phyloP scores from a whole-genome alignment of 1,140 invertebrate genomes.

The Drosophila rufa region DNA sequence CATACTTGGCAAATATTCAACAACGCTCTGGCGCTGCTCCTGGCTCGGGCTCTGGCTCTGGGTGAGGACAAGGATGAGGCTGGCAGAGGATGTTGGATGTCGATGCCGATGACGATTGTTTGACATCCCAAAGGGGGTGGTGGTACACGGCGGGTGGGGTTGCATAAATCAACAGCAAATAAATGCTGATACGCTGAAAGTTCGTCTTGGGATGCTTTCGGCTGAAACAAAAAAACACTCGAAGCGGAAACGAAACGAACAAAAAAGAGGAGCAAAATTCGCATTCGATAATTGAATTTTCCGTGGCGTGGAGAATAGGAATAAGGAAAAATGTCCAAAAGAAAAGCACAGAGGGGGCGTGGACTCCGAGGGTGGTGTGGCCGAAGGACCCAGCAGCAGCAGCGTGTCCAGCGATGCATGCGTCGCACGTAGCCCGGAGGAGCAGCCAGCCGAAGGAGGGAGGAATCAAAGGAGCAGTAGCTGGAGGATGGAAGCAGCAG shows the following conservation, averaged over 20 bases:
- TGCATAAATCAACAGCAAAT: conserved; percentile 84
- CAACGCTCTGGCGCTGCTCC: conserved; percentile 22
- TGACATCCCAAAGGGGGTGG: conserved; percentile 28
- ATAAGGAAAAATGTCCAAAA: conserved; percentile 44
- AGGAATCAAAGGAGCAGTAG: conserved; percentile 33
- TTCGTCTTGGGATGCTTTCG: conserved; percentile 71
- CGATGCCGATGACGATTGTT: conserved; percentile 48
- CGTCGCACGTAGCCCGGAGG: conserved; percentile 76
- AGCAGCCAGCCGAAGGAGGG: conserved; percentile 45
- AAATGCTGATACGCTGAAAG: conserved; percentile 84
- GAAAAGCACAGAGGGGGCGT: conserved; percentile 17
- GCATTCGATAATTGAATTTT: conserved; percentile 85
- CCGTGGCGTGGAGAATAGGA: conserved; percentile 60
- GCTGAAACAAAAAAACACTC: conserved; percentile 80
- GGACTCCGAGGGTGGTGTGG: conserved; percentile 3
- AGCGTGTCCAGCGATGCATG: conserved; percentile 82
- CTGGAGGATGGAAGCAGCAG: conserved; percentile 5
- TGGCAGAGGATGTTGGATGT: conserved; percentile 26
- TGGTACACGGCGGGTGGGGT: conserved; percentile 2
- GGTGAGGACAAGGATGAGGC: conserved; percentile 2
- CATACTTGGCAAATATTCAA: conserved; percentile 85
- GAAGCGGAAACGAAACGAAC: conserved; percentile 75
- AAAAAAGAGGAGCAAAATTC: conserved; percentile 77
- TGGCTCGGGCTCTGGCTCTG: neutral
- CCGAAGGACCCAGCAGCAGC: conserved; percentile 49